Evolutionary conservation across 2,113 vertebrate genomes (phyloP).

Genomic region (Labrus mixtus): DNA sequence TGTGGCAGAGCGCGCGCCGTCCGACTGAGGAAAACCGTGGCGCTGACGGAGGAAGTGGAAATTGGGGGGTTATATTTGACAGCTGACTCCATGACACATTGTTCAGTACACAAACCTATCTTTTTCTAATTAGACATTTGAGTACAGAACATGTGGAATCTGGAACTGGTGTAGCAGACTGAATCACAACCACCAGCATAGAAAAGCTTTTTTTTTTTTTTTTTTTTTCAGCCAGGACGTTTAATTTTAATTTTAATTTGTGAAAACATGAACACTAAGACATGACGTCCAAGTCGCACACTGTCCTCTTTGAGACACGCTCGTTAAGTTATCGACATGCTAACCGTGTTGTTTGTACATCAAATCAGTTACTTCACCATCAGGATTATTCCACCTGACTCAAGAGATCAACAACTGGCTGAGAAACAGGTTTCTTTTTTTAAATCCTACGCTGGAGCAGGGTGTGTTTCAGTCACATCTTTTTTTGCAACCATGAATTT

Average conservation of each 20-base stretch:
- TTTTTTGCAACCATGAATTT: background rate
- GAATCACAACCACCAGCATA: slow-evolving; percentile 36
- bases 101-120: background rate
- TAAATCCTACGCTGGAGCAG: no score
- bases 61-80: no score
- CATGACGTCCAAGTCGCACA: no score
- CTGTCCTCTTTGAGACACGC: no score
- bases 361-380: background rate
- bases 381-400: slow-evolving; percentile 9
- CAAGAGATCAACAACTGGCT: background rate
- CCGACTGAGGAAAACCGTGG: no score
- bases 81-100: slow-evolving; percentile 4
- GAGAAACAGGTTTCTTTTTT: no score
- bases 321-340: background rate
- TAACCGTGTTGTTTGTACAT: background rate
- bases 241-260: background rate
- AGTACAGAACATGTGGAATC: slow-evolving; percentile 7
- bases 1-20: no score
- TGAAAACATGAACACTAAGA: no score
- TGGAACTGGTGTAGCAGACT: slow-evolving; percentile 25
- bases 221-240: slow-evolving; percentile 9
- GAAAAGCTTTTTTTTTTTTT: slow-evolving; percentile 24
- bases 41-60: no score
- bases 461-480: background rate
- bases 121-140: slow-evolving; percentile 27